A percentile compares a stretch with the other conserved stretches of the same genome.
phyloP scores from a whole-genome alignment of 2,113 vertebrate genomes.

The Mesoclemmys tuberculata region DNA sequence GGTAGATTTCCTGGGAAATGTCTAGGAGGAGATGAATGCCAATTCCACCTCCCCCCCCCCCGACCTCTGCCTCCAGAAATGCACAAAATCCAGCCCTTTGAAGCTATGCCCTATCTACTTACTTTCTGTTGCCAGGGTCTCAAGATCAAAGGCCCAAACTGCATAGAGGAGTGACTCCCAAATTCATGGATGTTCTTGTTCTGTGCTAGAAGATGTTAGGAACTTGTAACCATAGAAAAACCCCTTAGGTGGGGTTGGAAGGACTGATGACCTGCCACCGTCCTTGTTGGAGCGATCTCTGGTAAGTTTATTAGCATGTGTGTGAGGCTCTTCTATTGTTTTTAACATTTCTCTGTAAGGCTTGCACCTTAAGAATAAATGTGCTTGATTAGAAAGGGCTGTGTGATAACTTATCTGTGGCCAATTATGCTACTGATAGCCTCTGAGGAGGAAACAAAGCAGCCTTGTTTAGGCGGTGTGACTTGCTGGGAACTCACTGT shows the following conservation, averaged over 20 bases:
- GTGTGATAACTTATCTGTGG: background rate
- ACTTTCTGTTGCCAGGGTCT: background rate
- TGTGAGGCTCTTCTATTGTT: background rate
- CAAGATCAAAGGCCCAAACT: background rate
- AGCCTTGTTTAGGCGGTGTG: background rate
- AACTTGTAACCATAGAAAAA: background rate
- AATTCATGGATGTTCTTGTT: background rate
- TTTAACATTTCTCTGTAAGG: background rate
- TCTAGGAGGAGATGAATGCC: background rate
- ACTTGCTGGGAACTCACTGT: background rate
- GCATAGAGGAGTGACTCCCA: background rate
- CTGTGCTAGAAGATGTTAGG: background rate
- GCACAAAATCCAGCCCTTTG: background rate
- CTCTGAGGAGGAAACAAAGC: background rate
- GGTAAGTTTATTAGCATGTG: background rate
- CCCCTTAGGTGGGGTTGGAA: background rate
- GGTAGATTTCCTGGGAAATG: background rate
- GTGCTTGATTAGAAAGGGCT: background rate
- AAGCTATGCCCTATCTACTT: background rate
- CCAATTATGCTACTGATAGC: background rate
- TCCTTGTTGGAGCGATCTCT: background rate
- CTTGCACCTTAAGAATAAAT: background rate
- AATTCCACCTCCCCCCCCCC: background rate
- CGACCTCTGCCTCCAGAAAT: background rate
- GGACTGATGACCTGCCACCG: background rate